Evolutionary conservation across 2,797 vertebrate species (phyloP).

Genomic region (Pseudochaenichthys georgianus): DNA sequence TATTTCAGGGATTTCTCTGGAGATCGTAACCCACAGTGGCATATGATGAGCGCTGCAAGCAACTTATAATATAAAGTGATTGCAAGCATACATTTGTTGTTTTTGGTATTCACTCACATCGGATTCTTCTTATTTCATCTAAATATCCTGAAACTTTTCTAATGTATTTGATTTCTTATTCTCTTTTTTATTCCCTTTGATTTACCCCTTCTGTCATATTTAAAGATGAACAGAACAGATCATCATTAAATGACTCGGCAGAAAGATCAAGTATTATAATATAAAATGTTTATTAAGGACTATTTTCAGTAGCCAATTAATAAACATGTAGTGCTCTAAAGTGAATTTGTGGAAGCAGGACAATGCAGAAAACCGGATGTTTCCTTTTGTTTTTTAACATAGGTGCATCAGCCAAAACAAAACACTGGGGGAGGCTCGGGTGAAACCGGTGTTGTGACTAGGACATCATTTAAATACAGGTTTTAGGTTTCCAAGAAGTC

Average conservation of each 20-base stretch:
- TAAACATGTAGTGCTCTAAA: not conserved
- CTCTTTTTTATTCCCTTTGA: not conserved
- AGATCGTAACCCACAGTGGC: constrained; percentile 13
- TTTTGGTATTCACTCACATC: not conserved
- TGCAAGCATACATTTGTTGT: not conserved
- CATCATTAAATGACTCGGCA: no score
- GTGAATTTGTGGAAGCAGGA: not conserved
- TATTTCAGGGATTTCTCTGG: constrained; percentile 24
- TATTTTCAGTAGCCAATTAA: not conserved
- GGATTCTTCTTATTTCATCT: not conserved
- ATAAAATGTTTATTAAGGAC: not conserved
- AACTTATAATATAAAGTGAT: not conserved
- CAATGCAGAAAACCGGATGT: not conserved
- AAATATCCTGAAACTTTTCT: not conserved
- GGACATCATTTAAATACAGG: not conserved
- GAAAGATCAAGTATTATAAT: no score
- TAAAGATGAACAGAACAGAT: no score
- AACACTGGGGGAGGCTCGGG: not conserved
- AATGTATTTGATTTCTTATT: no score
- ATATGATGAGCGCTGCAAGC: constrained; percentile 5
- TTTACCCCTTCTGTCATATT: no score
- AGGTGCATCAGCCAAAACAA: not conserved
- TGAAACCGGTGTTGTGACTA: not conserved
- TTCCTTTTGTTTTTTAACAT: not conserved
- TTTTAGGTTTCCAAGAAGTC: not conserved